Evolutionary conservation across 2,888 invertebrate genomes (phyloP).

Genomic region (Entomobrya proxima): DNA sequence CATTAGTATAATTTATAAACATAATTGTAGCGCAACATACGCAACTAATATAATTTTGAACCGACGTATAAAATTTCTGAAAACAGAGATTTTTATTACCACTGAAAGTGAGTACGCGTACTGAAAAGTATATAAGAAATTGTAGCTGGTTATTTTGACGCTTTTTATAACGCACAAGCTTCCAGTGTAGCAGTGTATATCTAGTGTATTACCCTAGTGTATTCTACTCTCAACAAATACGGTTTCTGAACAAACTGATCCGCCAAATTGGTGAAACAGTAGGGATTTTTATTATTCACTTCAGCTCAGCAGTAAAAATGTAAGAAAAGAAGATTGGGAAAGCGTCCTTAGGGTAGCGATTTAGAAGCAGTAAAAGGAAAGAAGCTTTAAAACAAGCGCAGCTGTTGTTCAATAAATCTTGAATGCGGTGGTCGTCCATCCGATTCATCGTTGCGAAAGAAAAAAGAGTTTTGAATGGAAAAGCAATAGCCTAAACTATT

Average conservation of each 20-base stretch:
- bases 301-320: neutral
- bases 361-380: neutral
- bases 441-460: neutral
- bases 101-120: too few relatives aligned
- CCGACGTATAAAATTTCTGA: too few relatives aligned
- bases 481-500: conserved; percentile 42
- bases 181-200: neutral
- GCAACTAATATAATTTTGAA: too few relatives aligned
- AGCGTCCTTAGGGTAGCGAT: neutral
- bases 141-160: too few relatives aligned
- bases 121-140: too few relatives aligned
- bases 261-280: neutral
- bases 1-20: neutral
- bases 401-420: neutral
- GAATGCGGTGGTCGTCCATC: neutral
- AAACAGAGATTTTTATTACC: too few relatives aligned
- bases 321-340: neutral
- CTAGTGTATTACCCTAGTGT: neutral
- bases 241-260: neutral
- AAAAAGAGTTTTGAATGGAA: neutral
- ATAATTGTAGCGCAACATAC: neutral
- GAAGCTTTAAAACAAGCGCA: neutral
- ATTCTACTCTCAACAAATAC: neutral
- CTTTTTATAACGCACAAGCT: too few relatives aligned
- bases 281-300: neutral